Evolutionary conservation across 2,888 invertebrate genomes (phyloP).

Genomic region (Dioctria linearis): DNA sequence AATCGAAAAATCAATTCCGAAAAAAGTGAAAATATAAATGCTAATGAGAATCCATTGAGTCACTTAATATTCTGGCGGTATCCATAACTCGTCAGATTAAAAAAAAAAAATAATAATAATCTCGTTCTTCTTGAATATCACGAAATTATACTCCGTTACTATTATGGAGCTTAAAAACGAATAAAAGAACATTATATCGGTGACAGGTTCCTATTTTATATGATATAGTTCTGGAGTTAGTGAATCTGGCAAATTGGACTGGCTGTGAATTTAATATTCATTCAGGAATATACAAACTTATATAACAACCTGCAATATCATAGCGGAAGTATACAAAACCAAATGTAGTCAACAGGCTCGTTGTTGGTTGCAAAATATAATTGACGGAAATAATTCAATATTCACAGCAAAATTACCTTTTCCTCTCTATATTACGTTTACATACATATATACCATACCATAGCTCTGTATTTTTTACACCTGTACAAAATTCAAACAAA

Average conservation of each 20-base stretch:
- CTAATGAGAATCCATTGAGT: constrained; percentile 13
- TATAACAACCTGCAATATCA: background rate
- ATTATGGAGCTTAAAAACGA: background rate
- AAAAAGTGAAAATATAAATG: constrained; percentile 44
- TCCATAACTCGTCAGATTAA: constrained; percentile 10
- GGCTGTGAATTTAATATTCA: constrained; percentile 26
- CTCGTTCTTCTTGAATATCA: constrained; percentile 12
- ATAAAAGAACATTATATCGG: background rate
- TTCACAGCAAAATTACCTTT: background rate
- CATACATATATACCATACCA: no score
- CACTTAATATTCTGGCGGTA: constrained; percentile 21
- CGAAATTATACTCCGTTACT: background rate
- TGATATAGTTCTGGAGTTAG: constrained; percentile 15
- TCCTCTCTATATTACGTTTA: background rate
- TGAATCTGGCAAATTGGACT: constrained; percentile 19
- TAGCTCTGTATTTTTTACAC: background rate
- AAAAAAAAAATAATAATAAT: background rate
- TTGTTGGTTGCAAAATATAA: background rate
- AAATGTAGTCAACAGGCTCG: background rate
- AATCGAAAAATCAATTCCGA: constrained; percentile 32
- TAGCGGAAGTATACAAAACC: background rate
- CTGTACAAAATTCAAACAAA: constrained; percentile 38
- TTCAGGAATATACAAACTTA: background rate
- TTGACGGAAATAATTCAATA: constrained; percentile 13
- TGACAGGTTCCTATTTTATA: constrained; percentile 19